phyloP scores from a whole-genome alignment of 2,797 vertebrate genomes.

The Loriculus beryllinus region DNA sequence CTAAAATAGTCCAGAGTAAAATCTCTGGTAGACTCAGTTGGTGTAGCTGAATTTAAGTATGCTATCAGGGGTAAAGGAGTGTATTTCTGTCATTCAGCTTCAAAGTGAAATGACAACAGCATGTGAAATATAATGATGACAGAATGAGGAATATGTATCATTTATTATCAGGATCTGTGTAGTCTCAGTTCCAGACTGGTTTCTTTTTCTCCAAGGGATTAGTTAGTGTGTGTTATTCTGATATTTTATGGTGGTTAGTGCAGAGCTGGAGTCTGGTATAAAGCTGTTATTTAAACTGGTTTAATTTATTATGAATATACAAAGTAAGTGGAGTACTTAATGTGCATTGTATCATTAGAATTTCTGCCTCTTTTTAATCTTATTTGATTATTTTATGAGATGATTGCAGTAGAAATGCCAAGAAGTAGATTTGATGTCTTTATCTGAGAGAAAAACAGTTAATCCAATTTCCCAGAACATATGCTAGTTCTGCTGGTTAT shows the following conservation, averaged over 20 bases:
- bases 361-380: background rate
- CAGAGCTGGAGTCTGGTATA: background rate
- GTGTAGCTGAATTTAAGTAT: background rate
- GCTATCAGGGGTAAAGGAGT: background rate
- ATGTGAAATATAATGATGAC: background rate
- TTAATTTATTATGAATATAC: background rate
- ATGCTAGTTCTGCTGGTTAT: background rate
- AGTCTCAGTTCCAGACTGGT: background rate
- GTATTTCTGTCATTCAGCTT: background rate
- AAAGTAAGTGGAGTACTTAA: background rate
- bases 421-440: background rate
- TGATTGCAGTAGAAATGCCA: background rate
- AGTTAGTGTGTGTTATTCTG: background rate
- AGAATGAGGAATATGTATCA: background rate
- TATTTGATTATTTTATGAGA: background rate
- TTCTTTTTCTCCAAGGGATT: background rate
- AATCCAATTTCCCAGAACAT: background rate
- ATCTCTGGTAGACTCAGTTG: background rate
- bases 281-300: slow-evolving; percentile 7
- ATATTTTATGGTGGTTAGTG: background rate
- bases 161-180: background rate
- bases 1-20: background rate
- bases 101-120: background rate
- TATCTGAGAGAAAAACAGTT: background rate
- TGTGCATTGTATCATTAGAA: background rate